Conservation (phyloP, 2,888 invertebrate species). For the Troglohyphantes excavatus region DNA sequence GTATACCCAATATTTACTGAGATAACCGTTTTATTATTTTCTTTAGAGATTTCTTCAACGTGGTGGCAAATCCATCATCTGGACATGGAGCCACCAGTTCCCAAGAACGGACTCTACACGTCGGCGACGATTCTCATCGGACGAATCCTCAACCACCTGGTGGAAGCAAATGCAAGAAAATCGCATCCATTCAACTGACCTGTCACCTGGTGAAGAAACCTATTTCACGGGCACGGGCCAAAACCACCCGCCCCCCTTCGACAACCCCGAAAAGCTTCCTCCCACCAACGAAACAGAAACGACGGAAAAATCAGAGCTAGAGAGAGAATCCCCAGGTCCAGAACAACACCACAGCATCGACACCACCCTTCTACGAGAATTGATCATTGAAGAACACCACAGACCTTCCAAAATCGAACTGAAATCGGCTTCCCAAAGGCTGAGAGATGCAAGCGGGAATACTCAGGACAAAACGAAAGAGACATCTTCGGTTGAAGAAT, state of each 20-base stretch:
- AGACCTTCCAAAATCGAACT: slow-evolving; percentile 52
- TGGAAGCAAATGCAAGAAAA: slow-evolving; percentile 51
- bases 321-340: not conserved
- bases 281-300: not conserved
- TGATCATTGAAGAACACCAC: slow-evolving; percentile 61
- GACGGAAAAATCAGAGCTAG: not conserved
- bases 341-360: slow-evolving; percentile 5
- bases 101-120: slow-evolving; percentile 20
- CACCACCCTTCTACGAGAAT: slow-evolving; percentile 20
- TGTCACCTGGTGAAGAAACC: not conserved
- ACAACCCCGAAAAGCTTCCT: not conserved
- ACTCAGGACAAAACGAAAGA: not conserved
- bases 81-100: slow-evolving; percentile 40
- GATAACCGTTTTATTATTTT: not conserved
- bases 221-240: not conserved
- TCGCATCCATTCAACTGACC: too few species aligned
- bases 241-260: not conserved
- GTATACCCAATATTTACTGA: too few species aligned
- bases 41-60: slow-evolving; percentile 40
- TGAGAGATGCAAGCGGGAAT: slow-evolving; percentile 10
- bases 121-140: slow-evolving; percentile 24
- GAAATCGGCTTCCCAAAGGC: slow-evolving; percentile 22
- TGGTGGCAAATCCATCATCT: slow-evolving; percentile 43
- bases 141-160: slow-evolving; percentile 30
- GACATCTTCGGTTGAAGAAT: not conserved